Evolutionary conservation across 2,113 vertebrate species (phyloP).

Genomic region (Thalassarche chlororhynchos): DNA sequence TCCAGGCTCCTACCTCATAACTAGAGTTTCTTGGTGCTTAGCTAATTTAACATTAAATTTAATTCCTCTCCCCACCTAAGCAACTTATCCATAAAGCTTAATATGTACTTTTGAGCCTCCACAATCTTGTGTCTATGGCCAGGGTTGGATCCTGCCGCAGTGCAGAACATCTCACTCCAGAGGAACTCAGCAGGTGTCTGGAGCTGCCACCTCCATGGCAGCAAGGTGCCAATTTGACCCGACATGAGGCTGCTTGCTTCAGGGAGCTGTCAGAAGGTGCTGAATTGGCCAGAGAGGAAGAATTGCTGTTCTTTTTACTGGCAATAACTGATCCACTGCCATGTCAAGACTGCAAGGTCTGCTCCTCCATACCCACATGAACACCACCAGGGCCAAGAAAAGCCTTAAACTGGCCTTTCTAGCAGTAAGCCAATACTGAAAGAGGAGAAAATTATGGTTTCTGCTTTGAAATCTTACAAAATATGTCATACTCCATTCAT

Average conservation of each 20-base stretch:
- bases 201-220: neutral
- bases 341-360: neutral
- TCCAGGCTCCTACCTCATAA: neutral
- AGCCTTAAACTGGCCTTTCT: neutral
- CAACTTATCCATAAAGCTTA: neutral
- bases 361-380: neutral
- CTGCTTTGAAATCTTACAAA: neutral
- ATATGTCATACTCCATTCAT: neutral
- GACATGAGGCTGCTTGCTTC: neutral
- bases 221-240: neutral
- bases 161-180: neutral
- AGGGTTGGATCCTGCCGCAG: neutral
- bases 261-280: neutral
- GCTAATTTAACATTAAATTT: neutral
- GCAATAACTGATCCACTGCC: neutral
- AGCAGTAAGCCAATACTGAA: neutral
- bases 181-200: neutral
- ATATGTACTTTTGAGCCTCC: neutral
- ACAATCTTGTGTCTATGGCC: neutral
- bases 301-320: neutral
- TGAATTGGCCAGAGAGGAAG: neutral
- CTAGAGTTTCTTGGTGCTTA: neutral
- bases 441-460: neutral
- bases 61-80: neutral
- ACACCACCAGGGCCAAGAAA: neutral